Percentiles rank a stretch among this genome's conserved stretches.
These are phyloP conservation scores for Alligator mississippiensis DNA, from an alignment of 2,113 vertebrate genomes.

Conservation along the genomic window DNA sequence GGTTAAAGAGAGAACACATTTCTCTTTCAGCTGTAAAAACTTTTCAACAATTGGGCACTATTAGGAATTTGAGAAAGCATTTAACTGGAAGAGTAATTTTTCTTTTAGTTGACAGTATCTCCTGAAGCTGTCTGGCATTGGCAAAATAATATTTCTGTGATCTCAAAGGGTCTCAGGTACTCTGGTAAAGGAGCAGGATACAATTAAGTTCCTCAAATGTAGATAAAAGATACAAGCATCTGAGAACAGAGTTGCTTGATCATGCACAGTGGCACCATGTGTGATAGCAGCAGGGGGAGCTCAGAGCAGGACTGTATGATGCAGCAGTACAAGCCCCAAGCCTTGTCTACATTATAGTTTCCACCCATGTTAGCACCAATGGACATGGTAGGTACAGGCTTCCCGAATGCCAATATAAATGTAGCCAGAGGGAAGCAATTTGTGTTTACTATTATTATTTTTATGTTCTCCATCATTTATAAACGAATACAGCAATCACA, in stretches of 20 bases:
- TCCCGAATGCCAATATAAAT: background rate
- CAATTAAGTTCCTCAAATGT: background rate
- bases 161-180: background rate
- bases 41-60: conserved; percentile 42
- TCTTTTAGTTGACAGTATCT: conserved; percentile 15
- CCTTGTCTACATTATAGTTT: background rate
- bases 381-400: background rate
- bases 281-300: fast-evolving
- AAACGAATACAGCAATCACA: background rate
- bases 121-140: conserved; percentile 15
- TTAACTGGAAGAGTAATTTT: background rate
- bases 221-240: background rate
- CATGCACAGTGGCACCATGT: background rate
- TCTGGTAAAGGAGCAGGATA: background rate
- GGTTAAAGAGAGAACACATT: background rate
- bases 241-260: background rate
- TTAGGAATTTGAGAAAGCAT: background rate
- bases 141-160: conserved; percentile 37
- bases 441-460: background rate
- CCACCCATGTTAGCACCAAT: background rate
- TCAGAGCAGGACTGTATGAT: background rate
- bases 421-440: fast-evolving
- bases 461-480: background rate
- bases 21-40: conserved; percentile 40
- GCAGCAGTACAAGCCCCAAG: background rate